A percentile compares a stretch with the other conserved stretches of the same genome.
These are phyloP conservation scores for Parelbella ahira DNA, from an alignment of 2,888 invertebrate species.

Conservation along the genomic window DNA sequence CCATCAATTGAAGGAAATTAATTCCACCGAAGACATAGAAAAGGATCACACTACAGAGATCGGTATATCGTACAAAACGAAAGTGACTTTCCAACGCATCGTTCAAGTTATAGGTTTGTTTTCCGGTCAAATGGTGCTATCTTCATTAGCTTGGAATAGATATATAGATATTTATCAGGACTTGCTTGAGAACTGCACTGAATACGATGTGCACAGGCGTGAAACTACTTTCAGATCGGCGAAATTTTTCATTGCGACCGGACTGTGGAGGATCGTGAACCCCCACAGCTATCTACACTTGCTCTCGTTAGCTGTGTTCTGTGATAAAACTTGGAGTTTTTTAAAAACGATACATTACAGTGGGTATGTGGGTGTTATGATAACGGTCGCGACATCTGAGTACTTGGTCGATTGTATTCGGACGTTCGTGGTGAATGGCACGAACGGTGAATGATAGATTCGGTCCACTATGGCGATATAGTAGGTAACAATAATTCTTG, in stretches of 20 bases:
- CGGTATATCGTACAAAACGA: constrained; percentile 83
- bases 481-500: no score
- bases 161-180: constrained; percentile 90
- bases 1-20: constrained; percentile 68
- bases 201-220: constrained; percentile 72
- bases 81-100: constrained; percentile 84
- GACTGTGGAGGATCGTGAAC: constrained; percentile 89
- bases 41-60: constrained; percentile 65
- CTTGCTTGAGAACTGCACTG: constrained; percentile 83
- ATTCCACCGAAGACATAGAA: constrained; percentile 67
- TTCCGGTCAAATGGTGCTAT: constrained; percentile 85
- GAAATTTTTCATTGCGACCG: constrained; percentile 86
- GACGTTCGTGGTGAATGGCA: constrained; percentile 38
- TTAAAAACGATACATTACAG: constrained; percentile 84
- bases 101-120: constrained; percentile 83
- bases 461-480: no score
- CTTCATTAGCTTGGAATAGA: constrained; percentile 91
- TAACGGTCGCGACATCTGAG: constrained; percentile 86
- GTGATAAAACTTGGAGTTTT: constrained; percentile 91
- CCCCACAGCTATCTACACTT: constrained; percentile 89
- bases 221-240: constrained; percentile 84
- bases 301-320: constrained; percentile 87
- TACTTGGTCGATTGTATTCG: constrained; percentile 75
- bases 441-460: constrained; percentile 11
- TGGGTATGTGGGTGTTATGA: constrained; percentile 85